Evolutionary conservation across 2,113 vertebrate genomes (phyloP).

Genomic region (Genyomyrus donnyi): DNA sequence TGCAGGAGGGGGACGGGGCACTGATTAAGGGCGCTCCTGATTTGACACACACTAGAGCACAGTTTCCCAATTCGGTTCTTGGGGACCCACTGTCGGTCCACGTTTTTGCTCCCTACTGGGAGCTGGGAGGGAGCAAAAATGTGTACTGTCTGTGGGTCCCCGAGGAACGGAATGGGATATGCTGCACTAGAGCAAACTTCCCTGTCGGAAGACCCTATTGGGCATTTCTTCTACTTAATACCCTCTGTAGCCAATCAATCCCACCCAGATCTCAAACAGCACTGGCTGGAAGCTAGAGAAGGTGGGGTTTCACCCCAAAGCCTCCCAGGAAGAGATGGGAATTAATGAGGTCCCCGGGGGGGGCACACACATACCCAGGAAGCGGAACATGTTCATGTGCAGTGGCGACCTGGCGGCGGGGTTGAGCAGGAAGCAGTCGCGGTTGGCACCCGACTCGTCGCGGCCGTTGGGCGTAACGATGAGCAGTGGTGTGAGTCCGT

Average conservation of each 20-base stretch:
- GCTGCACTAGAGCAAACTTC: not conserved
- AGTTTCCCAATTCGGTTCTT: not conserved
- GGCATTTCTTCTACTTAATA: not conserved
- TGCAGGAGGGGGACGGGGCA: slow-evolving; percentile 40
- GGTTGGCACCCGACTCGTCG: slow-evolving; percentile 93
- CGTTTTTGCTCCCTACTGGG: not conserved
- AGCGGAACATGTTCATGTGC: slow-evolving; percentile 97
- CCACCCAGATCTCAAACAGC: not conserved
- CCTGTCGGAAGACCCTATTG: not conserved
- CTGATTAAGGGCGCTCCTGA: not conserved
- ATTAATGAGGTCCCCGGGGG: not conserved
- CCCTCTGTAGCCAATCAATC: not conserved
- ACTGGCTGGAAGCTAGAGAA: not conserved
- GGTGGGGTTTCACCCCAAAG: not conserved
- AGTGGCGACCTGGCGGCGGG: slow-evolving; percentile 82
- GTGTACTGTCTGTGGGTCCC: no score
- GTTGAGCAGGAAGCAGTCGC: slow-evolving; percentile 93
- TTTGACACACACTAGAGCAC: not conserved
- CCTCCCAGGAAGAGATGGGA: not conserved
- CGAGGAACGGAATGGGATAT: not conserved
- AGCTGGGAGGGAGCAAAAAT: not conserved
- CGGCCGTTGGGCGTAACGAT: slow-evolving; percentile 95
- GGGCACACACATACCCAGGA: slow-evolving; percentile 73
- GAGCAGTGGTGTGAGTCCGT: slow-evolving; percentile 88
- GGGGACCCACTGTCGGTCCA: not conserved